These are phyloP conservation scores for Phrynocephalus versicolor DNA, from an alignment of 2,113 vertebrate species.

Conservation along the genomic window DNA sequence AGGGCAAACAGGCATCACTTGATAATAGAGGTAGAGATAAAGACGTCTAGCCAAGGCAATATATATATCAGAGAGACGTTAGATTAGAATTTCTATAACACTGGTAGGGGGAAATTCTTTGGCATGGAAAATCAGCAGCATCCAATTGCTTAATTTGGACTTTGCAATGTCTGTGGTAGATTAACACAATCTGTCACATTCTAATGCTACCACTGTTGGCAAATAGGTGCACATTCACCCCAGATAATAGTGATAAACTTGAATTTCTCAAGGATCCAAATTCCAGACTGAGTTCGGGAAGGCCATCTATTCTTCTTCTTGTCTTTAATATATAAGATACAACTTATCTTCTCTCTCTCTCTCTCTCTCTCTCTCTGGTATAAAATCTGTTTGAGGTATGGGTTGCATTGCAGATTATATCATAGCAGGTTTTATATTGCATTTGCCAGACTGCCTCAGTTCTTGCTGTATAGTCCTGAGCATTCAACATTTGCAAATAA, in stretches of 20 bases:
- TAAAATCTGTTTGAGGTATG: slow-evolving; percentile 62
- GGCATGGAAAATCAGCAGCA: background rate
- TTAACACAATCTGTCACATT: background rate
- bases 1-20: background rate
- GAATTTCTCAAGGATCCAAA: slow-evolving; percentile 44
- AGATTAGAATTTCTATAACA: accelerated
- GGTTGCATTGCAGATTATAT: slow-evolving; percentile 72
- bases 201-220: background rate
- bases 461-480: slow-evolving; percentile 58
- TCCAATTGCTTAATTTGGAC: background rate
- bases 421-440: slow-evolving; percentile 68
- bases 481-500: slow-evolving; percentile 67
- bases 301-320: slow-evolving; percentile 68
- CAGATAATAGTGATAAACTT: slow-evolving; percentile 19
- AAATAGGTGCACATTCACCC: background rate
- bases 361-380: too few relatives aligned
- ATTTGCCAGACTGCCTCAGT: slow-evolving; percentile 75
- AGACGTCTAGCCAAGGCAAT: background rate
- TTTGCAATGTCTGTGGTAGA: slow-evolving; percentile 20
- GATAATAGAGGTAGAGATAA: background rate
- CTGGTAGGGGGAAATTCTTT: background rate
- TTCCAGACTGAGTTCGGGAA: slow-evolving; percentile 55
- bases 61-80: background rate
- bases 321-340: slow-evolving; percentile 63
- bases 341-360: too few relatives aligned